Evolutionary conservation across 2,888 invertebrate genomes (phyloP), one percentile per base, ranked within the genome.

Genomic region (Morinoia aosen): DNA sequence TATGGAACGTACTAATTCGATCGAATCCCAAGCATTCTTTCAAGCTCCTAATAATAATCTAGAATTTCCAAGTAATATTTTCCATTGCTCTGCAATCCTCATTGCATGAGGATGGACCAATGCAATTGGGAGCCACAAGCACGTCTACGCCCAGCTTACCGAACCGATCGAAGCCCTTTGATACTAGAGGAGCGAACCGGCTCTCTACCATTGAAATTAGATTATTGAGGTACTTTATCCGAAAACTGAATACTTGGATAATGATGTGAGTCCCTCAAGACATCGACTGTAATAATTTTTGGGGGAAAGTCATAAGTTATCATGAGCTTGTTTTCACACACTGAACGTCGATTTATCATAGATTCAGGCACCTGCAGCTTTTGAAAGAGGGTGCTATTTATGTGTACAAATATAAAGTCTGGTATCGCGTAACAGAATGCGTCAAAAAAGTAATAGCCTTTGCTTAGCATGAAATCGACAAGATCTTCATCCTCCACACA

Each of bases 181-280:
- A 7, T 33, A 33, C 8, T 19, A 10, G 33, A 76, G 25, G 76
- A 33, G 76, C 8, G 33, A 76, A 33, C 33, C 48, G 2, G 33
- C 2, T 2, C 33, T 76, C 33, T 33, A 33, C 76, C 16, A 10
- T 33, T 33, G 19, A 33, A 14, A 76, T 10, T 61, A 12, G 12
- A 76, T 19, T 8, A 76, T 25, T 25, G 33, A 76, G 19, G 8
- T 33, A 8, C 16, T 19, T 33, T 19, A 16, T 76, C 33, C 76
- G 76, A 76, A 76, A 76, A 95, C 39, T 64, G n/a, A 8, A 95
- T 5, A 61, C n/a, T 33, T 33, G 95, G 95, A 95, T 95, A 64
- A 95, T 95, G 95, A 64, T 95, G 95, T 19, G 95, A 64, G n/a
- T 95, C 95, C n/a, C 95, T 25, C 19, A 95, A 56, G n/a, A 61